Percentiles rank a stretch among this genome's conserved stretches.
Conservation (phyloP, 2,113 vertebrate genomes). For the Cyprinus carpio region DNA sequence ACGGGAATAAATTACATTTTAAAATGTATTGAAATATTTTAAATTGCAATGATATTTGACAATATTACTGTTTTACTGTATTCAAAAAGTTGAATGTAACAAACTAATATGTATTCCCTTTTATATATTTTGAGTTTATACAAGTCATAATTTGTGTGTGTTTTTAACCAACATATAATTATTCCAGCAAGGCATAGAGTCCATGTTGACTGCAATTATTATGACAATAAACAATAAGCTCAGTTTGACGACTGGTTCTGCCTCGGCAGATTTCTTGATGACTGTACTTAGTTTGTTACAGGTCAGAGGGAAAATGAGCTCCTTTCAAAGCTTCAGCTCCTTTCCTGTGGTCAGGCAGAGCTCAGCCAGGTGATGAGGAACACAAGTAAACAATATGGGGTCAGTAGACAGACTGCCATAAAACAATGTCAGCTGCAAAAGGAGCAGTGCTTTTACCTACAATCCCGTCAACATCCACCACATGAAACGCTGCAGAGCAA, state of each 20-base stretch:
- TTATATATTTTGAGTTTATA: not conserved
- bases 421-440: conserved; percentile 7
- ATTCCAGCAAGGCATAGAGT: not conserved
- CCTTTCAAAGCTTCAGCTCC: conserved; percentile 46
- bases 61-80: not conserved
- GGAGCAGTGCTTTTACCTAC: not conserved
- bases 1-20: not conserved
- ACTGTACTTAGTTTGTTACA: conserved; percentile 46
- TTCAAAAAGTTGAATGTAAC: too few relatives aligned
- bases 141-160: not conserved
- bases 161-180: conserved; percentile 1
- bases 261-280: conserved; percentile 50
- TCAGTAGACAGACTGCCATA: conserved; percentile 12
- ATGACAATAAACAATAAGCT: conserved; percentile 32
- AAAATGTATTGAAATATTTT: not conserved
- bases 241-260: not conserved
- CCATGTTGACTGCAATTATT: not conserved
- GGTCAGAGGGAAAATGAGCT: conserved; percentile 54
- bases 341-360: conserved; percentile 12
- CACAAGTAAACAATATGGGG: conserved; percentile 57
- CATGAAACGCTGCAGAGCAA: not conserved
- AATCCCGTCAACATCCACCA: not conserved
- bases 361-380: conserved; percentile 51
- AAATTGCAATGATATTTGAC: not conserved
- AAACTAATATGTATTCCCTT: not conserved